Percentiles rank a stretch among this genome's conserved stretches.
Evolutionary conservation across 2,797 vertebrate genomes (phyloP).

Genomic region (Malurus splendens): DNA sequence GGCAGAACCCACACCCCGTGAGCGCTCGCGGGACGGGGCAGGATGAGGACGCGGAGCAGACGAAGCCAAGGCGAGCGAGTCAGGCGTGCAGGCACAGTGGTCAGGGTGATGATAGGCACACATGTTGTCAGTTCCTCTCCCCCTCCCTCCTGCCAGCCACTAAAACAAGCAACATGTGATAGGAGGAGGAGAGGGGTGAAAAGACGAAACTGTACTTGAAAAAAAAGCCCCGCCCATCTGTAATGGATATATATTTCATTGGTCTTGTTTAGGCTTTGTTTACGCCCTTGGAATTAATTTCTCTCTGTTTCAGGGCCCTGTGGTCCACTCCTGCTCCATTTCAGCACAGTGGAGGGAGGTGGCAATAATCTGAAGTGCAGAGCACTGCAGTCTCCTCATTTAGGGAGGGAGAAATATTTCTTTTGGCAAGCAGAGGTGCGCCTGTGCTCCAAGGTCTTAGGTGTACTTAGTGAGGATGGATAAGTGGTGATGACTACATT

Average conservation of each 20-base stretch:
- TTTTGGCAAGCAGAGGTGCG: not conserved
- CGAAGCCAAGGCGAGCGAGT: not conserved
- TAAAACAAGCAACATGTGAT: slow-evolving; percentile 55
- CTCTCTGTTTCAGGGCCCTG: not conserved
- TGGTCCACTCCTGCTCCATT: not conserved
- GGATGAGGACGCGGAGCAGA: slow-evolving; percentile 3
- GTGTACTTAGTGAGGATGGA: not conserved
- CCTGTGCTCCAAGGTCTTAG: slow-evolving; percentile 7
- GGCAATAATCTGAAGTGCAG: not conserved
- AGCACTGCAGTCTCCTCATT: not conserved
- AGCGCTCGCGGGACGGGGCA: not conserved
- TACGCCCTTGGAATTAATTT: not conserved
- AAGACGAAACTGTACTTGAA: not conserved
- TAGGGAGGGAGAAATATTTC: not conserved
- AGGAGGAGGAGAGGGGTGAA: slow-evolving; percentile 32
- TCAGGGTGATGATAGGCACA: slow-evolving; percentile 63
- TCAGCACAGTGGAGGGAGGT: not conserved
- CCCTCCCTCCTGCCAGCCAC: slow-evolving; percentile 53
- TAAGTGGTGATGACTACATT: slow-evolving; percentile 9
- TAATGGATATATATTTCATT: slow-evolving; percentile 21
- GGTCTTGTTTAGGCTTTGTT: not conserved
- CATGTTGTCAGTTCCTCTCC: slow-evolving; percentile 57
- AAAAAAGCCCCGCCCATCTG: not conserved
- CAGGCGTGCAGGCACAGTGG: slow-evolving; percentile 21
- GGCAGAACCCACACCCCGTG: not conserved